These are phyloP conservation scores for Molanna angustata DNA, from an alignment of 2,888 invertebrate species.

Conservation along the genomic window DNA sequence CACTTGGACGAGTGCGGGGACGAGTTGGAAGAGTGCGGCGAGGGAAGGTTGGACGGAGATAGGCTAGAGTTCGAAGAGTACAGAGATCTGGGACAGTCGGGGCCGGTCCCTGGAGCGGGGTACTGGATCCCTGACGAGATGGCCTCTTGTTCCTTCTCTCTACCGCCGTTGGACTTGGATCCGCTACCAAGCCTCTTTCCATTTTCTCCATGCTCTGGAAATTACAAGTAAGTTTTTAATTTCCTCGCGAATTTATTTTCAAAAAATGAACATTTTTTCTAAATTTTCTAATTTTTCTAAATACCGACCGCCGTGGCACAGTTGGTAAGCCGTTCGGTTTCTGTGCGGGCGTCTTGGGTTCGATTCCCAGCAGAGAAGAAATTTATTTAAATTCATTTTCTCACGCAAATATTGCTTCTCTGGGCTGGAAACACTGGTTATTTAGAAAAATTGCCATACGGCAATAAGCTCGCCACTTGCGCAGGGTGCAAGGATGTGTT, in stretches of 20 bases:
- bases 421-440: too few relatives aligned
- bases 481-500: too few relatives aligned
- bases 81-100: constrained; percentile 5
- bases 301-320: too few relatives aligned
- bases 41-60: constrained; percentile 5
- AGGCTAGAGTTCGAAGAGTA: constrained; percentile 16
- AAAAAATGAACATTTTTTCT: not conserved
- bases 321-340: too few relatives aligned
- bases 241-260: not conserved
- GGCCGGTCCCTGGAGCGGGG: constrained; percentile 15
- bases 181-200: constrained; percentile 83
- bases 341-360: too few relatives aligned
- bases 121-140: constrained; percentile 34
- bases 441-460: too few relatives aligned
- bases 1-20: constrained; percentile 39
- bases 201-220: constrained; percentile 77
- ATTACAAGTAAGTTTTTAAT: constrained; percentile 63
- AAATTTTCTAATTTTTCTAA: too few relatives aligned
- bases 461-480: too few relatives aligned
- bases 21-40: constrained; percentile 34
- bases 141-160: constrained; percentile 58
- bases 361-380: too few relatives aligned
- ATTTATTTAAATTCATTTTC: too few relatives aligned
- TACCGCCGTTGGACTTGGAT: constrained; percentile 82
- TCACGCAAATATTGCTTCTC: too few relatives aligned